These are phyloP conservation scores for Hydrozoanthus gracilis DNA, from an alignment of 92 coral and sea anemone genomes.

Conservation along the genomic window DNA sequence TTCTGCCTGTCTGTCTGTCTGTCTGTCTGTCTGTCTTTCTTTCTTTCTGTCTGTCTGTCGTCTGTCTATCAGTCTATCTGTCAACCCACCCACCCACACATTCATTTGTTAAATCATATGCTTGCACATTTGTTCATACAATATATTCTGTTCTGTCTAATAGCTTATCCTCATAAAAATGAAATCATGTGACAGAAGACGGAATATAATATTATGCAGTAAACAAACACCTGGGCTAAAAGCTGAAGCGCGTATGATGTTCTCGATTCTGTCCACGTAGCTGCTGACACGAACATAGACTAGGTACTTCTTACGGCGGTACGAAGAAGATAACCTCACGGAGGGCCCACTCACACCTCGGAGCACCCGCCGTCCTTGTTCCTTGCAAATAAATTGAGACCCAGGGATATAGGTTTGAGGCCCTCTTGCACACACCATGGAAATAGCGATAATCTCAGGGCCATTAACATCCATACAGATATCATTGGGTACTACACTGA, in stretches of 20 bases:
- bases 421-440: constrained; percentile 39
- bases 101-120: no score
- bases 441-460: constrained; percentile 18
- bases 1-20: no score
- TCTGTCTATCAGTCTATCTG: no score
- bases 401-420: background rate
- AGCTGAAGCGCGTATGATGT: background rate
- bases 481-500: constrained; percentile 24
- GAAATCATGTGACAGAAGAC: no score
- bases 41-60: no score
- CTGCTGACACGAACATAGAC: constrained; percentile 20
- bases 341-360: constrained; percentile 29
- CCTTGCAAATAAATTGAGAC: constrained; percentile 27
- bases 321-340: background rate
- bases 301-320: background rate
- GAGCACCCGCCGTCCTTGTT: constrained; percentile 44
- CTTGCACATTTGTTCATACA: no score
- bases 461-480: constrained; percentile 23
- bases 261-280: constrained; percentile 34
- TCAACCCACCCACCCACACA: no score
- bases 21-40: no score
- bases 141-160: no score
- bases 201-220: background rate
- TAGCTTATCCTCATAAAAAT: no score
- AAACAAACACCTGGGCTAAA: constrained; percentile 10